Conservation (phyloP, 2,888 invertebrate species). For the Steinernema scapterisci region DNA sequence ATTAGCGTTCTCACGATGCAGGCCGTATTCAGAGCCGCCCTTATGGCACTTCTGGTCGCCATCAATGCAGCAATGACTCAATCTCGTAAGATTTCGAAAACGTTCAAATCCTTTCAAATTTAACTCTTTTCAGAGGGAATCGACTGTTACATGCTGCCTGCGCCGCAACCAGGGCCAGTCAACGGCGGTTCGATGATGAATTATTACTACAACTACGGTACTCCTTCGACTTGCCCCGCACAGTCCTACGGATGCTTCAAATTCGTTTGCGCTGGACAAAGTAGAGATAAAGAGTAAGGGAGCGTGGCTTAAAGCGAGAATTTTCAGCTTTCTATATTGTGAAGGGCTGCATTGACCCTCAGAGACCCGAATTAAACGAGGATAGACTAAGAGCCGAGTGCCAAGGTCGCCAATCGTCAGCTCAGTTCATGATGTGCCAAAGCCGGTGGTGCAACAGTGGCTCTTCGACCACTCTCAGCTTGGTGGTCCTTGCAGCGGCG, state of each 20-base stretch:
- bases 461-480: not conserved
- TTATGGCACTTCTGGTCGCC: not conserved
- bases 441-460: constrained; percentile 39
- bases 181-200: not conserved
- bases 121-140: not conserved
- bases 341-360: not conserved
- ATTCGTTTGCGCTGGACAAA: constrained; percentile 38
- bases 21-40: not conserved
- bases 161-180: not conserved
- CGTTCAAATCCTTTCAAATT: not conserved
- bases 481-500: not conserved
- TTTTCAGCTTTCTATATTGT: constrained; percentile 10
- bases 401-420: constrained; percentile 30
- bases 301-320: not conserved
- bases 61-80: not conserved
- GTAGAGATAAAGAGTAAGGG: not conserved
- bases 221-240: constrained; percentile 37
- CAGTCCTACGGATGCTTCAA: constrained; percentile 41
- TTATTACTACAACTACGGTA: constrained; percentile 20
- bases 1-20: not conserved
- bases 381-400: not conserved
- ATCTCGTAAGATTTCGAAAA: not conserved
- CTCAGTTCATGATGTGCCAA: constrained; percentile 36
- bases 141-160: constrained; percentile 26
- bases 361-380: not conserved